These are phyloP conservation scores for Tachysurus fulvidraco DNA, from an alignment of 2,113 vertebrate genomes.

Conservation along the genomic window DNA sequence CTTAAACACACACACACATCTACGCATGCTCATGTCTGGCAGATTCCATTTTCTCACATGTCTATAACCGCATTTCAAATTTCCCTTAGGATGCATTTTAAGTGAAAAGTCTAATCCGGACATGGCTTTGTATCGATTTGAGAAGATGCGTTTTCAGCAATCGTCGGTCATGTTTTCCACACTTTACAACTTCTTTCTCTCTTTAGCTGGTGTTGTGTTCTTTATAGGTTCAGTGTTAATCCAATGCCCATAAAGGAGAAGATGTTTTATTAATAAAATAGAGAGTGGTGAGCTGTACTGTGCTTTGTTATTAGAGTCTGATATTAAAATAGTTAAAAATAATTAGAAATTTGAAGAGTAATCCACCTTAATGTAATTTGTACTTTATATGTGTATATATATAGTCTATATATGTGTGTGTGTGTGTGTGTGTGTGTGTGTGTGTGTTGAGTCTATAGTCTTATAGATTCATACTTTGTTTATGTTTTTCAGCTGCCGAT, in stretches of 20 bases:
- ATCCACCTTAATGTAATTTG: not conserved
- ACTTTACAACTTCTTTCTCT: not conserved
- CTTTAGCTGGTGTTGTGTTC: not conserved
- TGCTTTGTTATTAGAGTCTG: not conserved
- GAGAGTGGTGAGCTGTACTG: not conserved
- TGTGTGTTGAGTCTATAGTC: not conserved
- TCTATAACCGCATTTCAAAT: not conserved
- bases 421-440: too few species aligned
- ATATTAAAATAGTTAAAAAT: not conserved
- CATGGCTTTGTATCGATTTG: conserved; percentile 1
- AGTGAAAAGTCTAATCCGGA: conserved; percentile 10
- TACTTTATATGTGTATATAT: too few species aligned
- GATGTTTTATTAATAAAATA: not conserved
- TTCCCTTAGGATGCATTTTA: conserved; percentile 20
- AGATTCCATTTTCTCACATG: conserved; percentile 5
- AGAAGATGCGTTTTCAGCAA: conserved; percentile 17
- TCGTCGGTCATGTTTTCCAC: not conserved
- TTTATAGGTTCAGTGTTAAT: not conserved
- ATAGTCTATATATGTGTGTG: too few species aligned
- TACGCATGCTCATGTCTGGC: conserved; percentile 1
- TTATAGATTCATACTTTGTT: not conserved
- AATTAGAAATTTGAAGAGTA: not conserved
- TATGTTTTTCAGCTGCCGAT: not conserved
- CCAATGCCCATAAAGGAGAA: not conserved
- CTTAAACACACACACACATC: conserved; percentile 27